A percentile compares a stretch with the other conserved stretches of the same genome.
Conservation (phyloP, 2,888 invertebrate genomes). For the Parochlus steinenii region DNA sequence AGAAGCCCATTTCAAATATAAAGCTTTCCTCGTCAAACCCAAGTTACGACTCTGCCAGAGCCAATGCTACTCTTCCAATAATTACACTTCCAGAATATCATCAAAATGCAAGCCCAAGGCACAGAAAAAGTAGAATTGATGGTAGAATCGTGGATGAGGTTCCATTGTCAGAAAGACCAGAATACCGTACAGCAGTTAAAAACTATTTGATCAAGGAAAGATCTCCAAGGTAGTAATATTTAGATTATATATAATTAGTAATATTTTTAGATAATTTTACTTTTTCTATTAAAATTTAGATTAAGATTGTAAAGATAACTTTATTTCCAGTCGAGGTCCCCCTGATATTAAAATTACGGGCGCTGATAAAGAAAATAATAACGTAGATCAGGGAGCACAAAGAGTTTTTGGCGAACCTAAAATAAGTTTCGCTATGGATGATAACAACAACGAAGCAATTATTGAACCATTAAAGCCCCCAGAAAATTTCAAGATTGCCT, state of each 20-base stretch:
- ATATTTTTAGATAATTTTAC: too few species aligned
- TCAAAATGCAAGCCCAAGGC: not conserved
- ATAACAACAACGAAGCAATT: slow-evolving; percentile 9
- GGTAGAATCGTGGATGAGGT: slow-evolving; percentile 12
- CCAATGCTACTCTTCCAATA: slow-evolving; percentile 10
- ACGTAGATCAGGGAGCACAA: too few species aligned
- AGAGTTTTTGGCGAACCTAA: too few species aligned
- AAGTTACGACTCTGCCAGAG: not conserved
- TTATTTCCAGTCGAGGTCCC: slow-evolving; percentile 4
- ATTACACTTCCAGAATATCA: slow-evolving; percentile 1
- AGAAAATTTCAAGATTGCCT: slow-evolving; percentile 8
- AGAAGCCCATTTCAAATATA: slow-evolving; percentile 25
- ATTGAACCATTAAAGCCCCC: slow-evolving; percentile 8
- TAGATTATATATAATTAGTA: too few species aligned
- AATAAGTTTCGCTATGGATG: too few species aligned
- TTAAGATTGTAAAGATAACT: too few species aligned
- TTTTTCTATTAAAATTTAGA: too few species aligned
- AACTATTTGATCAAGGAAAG: slow-evolving; percentile 10
- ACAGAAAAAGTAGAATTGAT: not conserved
- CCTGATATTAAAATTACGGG: not conserved
- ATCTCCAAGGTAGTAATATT: too few species aligned
- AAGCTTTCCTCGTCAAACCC: slow-evolving; percentile 23
- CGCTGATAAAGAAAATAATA: not conserved
- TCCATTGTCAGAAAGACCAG: slow-evolving; percentile 25
- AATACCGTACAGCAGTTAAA: slow-evolving; percentile 24